These are phyloP conservation scores for Hypena proboscidalis DNA, from an alignment of 2,888 invertebrate genomes.

Conservation along the genomic window DNA sequence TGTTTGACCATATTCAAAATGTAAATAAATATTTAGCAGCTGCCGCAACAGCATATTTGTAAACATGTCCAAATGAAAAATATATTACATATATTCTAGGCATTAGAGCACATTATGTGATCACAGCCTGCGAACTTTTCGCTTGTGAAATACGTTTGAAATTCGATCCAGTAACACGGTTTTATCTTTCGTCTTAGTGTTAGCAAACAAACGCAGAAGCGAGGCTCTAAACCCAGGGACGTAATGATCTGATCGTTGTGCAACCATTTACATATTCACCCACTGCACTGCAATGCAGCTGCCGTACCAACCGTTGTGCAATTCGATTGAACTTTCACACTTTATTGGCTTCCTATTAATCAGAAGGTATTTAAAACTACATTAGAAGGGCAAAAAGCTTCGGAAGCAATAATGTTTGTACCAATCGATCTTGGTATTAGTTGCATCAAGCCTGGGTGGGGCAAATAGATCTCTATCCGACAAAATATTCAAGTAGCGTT, in stretches of 20 bases:
- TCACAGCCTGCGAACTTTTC: no score
- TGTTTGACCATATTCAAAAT: no score
- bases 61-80: no score
- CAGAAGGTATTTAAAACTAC: slow-evolving; percentile 42
- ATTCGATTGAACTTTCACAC: slow-evolving; percentile 61
- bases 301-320: slow-evolving; percentile 64
- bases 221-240: slow-evolving; percentile 37
- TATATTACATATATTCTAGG: no score
- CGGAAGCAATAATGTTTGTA: slow-evolving; percentile 10
- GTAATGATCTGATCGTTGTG: slow-evolving; percentile 54
- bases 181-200: slow-evolving; percentile 30
- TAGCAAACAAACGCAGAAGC: slow-evolving; percentile 32
- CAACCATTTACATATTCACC: slow-evolving; percentile 58
- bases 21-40: no score
- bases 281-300: slow-evolving; percentile 48
- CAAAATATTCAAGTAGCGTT: no score
- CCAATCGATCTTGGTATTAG: no score
- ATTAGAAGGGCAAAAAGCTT: slow-evolving; percentile 27
- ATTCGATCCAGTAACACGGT: slow-evolving; percentile 28
- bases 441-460: no score
- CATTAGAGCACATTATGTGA: no score
- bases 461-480: no score
- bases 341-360: slow-evolving; percentile 46
- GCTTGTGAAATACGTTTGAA: slow-evolving; percentile 33
- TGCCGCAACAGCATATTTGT: no score